These are phyloP conservation scores for Campaea margaritaria DNA, from an alignment of 2,888 invertebrate species.

Conservation along the genomic window DNA sequence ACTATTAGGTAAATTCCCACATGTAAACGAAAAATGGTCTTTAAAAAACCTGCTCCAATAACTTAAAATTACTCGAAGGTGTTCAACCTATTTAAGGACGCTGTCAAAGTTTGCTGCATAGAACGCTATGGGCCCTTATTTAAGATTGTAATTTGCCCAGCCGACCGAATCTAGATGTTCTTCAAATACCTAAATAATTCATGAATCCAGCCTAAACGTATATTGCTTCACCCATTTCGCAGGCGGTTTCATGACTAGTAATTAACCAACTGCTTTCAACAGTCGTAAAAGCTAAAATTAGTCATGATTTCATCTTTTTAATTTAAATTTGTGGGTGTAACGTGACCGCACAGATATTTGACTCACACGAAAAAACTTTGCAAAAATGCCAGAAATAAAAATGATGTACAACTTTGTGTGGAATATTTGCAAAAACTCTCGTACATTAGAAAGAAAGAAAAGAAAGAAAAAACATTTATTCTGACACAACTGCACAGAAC, in stretches of 20 bases:
- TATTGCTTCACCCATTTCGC: neutral
- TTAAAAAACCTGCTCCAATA: neutral
- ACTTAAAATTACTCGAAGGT: neutral
- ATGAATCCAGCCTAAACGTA: neutral
- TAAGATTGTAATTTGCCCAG: constrained; percentile 3
- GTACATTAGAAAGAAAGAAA: no score
- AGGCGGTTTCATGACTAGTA: constrained; percentile 1
- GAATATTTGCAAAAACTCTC: neutral
- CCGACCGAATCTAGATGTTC: neutral
- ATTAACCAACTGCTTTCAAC: constrained; percentile 14
- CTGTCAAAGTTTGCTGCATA: neutral
- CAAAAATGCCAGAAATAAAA: constrained; percentile 3
- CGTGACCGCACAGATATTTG: constrained; percentile 1
- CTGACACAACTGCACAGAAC: no score
- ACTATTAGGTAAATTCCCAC: no score
- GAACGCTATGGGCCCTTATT: neutral
- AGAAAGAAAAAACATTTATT: no score
- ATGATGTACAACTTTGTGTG: neutral
- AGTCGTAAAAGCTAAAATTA: constrained; percentile 16
- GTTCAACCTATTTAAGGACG: neutral
- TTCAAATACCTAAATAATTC: constrained; percentile 6
- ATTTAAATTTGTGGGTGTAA: constrained; percentile 14
- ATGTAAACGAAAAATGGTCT: no score
- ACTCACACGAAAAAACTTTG: neutral
- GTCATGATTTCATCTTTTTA: constrained; percentile 17